Percentiles rank a stretch among this genome's conserved stretches.
Conservation (phyloP, 1,140 invertebrate genomes). For the Ceratoteleas bidentatus region DNA sequence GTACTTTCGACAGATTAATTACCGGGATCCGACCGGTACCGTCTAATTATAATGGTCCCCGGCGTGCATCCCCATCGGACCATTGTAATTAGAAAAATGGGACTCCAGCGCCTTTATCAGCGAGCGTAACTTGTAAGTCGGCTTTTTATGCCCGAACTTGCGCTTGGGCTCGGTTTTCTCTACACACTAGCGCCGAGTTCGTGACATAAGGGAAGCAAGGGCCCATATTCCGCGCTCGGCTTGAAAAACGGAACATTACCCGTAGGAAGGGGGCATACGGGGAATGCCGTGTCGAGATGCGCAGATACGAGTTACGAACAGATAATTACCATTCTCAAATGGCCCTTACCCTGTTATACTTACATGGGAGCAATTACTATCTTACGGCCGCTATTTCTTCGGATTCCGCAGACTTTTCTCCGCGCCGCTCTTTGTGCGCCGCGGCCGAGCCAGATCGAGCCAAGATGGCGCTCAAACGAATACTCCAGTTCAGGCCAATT, state of each 20-base stretch:
- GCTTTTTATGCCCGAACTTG: conserved; percentile 42
- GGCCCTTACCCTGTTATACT: conserved; percentile 68
- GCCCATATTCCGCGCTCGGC: conserved; percentile 49
- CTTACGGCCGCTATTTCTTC: conserved; percentile 63
- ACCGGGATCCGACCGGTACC: conserved; percentile 19
- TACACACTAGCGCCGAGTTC: conserved; percentile 48
- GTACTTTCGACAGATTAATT: conserved; percentile 36
- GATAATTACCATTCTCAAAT: conserved; percentile 68
- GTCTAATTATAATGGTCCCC: conserved; percentile 50
- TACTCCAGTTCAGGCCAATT: conserved; percentile 2
- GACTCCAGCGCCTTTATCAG: conserved; percentile 38
- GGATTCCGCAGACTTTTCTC: conserved; percentile 59
- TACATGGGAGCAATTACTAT: conserved; percentile 69
- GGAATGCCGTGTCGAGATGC: conserved; percentile 57
- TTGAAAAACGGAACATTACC: conserved; percentile 65
- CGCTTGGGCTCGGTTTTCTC: conserved; percentile 6
- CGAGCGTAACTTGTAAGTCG: conserved; percentile 41
- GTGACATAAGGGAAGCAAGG: conserved; percentile 64
- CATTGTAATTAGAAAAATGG: background rate
- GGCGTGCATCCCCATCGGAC: conserved; percentile 30
- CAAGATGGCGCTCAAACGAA: conserved; percentile 32
- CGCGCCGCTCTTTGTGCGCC: conserved; percentile 44
- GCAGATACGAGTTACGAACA: conserved; percentile 67
- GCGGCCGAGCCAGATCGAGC: conserved; percentile 22
- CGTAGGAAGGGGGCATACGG: conserved; percentile 56